Conservation (phyloP, 1,140 invertebrate genomes). For the Cryptotermes secundus region DNA sequence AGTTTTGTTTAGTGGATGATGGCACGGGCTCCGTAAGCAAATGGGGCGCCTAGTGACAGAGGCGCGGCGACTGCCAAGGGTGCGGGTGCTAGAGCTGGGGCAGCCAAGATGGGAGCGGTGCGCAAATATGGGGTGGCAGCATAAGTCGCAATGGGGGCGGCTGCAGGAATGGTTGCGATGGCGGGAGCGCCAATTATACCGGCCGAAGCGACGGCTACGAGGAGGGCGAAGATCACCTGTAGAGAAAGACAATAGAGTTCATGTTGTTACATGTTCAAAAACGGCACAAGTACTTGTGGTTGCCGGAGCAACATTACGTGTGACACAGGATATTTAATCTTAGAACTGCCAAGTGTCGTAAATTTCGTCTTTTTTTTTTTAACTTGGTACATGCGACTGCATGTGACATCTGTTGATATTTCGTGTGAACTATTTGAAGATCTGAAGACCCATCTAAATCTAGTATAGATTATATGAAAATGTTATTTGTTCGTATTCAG, state of each 20-base stretch:
- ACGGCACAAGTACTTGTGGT: too few species aligned
- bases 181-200: background rate
- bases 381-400: too few species aligned
- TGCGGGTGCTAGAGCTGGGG: constrained; percentile 39
- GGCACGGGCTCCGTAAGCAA: background rate
- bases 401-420: too few species aligned
- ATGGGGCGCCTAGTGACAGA: constrained; percentile 33
- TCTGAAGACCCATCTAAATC: too few species aligned
- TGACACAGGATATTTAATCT: too few species aligned
- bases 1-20: background rate
- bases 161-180: background rate
- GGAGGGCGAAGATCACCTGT: constrained; percentile 1
- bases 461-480: too few species aligned
- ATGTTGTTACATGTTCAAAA: background rate
- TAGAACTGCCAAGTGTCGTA: too few species aligned
- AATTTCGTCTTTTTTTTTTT: too few species aligned
- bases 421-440: too few species aligned
- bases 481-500: too few species aligned
- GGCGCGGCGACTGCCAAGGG: constrained; percentile 46
- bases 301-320: too few species aligned
- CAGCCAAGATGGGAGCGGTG: constrained; percentile 35
- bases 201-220: constrained; percentile 12
- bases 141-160: background rate
- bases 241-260: background rate
- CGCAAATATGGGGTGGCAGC: background rate